These are phyloP conservation scores for Acleris emargana DNA, from an alignment of 2,888 invertebrate genomes.

Conservation along the genomic window DNA sequence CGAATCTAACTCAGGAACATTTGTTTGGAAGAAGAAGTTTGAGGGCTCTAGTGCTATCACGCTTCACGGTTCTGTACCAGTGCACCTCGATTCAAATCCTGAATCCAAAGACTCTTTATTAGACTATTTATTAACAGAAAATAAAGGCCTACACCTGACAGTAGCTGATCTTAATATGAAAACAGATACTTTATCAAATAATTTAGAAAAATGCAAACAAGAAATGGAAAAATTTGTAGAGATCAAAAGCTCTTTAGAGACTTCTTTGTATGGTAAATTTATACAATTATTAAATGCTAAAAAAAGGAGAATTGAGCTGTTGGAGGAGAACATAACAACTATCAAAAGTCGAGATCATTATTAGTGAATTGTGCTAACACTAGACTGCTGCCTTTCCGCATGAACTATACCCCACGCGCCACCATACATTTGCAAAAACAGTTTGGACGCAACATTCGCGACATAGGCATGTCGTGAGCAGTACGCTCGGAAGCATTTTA, in stretches of 20 bases:
- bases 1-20: slow-evolving; percentile 8
- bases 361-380: background rate
- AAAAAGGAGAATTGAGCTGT: slow-evolving; percentile 61
- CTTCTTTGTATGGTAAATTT: slow-evolving; percentile 37
- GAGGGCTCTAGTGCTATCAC: slow-evolving; percentile 8
- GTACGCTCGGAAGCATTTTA: no score
- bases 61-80: slow-evolving; percentile 24
- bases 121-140: slow-evolving; percentile 29
- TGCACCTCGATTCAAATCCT: slow-evolving; percentile 21
- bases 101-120: slow-evolving; percentile 25
- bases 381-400: no score
- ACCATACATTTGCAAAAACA: no score
- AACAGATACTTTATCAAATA: slow-evolving; percentile 6
- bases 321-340: slow-evolving; percentile 53
- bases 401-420: no score
- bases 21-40: slow-evolving; percentile 33
- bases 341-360: background rate
- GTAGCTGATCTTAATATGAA: slow-evolving; percentile 7
- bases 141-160: slow-evolving; percentile 10
- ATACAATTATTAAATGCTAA: slow-evolving; percentile 37
- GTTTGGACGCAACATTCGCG: no score
- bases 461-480: no score
- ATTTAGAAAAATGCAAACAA: slow-evolving; percentile 25
- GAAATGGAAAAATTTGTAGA: slow-evolving; percentile 34
- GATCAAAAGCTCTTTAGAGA: slow-evolving; percentile 30